Evolutionary conservation across 2,113 vertebrate species (phyloP).

Genomic region (Sarotherodon lohbergeri): DNA sequence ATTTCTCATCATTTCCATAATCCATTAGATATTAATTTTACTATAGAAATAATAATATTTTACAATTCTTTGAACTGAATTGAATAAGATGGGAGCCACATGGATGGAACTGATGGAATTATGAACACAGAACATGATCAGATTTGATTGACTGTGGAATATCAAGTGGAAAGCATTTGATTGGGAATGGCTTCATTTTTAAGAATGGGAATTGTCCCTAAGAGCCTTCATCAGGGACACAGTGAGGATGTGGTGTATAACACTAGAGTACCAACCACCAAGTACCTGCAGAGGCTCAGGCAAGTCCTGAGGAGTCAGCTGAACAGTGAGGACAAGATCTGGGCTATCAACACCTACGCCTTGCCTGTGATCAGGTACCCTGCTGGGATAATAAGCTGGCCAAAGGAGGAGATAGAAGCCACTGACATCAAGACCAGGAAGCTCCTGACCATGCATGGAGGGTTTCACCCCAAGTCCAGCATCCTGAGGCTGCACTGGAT

Average conservation of each 20-base stretch:
- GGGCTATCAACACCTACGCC: rapidly evolving
- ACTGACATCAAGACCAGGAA: too few relatives aligned
- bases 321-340: rapidly evolving
- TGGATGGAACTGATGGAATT: not conserved
- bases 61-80: not conserved
- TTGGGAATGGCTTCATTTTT: not conserved
- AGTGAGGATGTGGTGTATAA: not conserved
- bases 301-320: not conserved
- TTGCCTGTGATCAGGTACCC: not conserved
- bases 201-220: not conserved
- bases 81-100: not conserved
- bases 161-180: not conserved
- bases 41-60: not conserved
- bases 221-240: not conserved
- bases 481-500: not conserved
- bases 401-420: too few relatives aligned
- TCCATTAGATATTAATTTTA: not conserved
- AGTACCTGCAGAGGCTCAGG: not conserved
- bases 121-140: not conserved
- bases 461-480: not conserved
- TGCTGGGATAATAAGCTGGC: not conserved
- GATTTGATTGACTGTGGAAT: not conserved
- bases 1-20: not conserved
- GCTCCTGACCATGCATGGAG: too few relatives aligned
- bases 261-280: not conserved